Percentiles rank a stretch among this genome's conserved stretches.
phyloP scores from a whole-genome alignment of 1,140 invertebrate genomes.

The Drosophila miranda region DNA sequence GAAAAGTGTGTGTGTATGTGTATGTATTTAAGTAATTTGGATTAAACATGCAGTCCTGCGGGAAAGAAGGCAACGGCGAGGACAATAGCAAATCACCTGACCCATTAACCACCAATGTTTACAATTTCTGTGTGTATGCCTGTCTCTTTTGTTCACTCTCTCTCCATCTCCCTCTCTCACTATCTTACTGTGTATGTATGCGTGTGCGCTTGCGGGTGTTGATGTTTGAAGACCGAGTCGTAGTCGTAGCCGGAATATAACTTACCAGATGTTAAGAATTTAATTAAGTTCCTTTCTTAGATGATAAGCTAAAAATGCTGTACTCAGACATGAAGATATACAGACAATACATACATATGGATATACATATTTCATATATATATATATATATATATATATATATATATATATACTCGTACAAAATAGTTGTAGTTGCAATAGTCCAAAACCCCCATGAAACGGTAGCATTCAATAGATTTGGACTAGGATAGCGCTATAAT shows the following conservation, averaged over 20 bases:
- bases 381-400: background rate
- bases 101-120: conserved; percentile 68
- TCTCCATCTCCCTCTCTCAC: background rate
- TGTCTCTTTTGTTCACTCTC: background rate
- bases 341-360: conserved; percentile 12
- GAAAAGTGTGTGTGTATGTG: conserved; percentile 32
- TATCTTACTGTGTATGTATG: background rate
- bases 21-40: conserved; percentile 77
- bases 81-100: conserved; percentile 78
- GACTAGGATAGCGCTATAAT: too few species aligned
- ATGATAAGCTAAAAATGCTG: conserved; percentile 28
- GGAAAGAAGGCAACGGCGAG: conserved; percentile 50
- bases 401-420: background rate
- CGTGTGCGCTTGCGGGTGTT: conserved; percentile 23
- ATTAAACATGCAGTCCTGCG: conserved; percentile 75
- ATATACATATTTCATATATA: too few species aligned
- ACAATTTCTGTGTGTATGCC: conserved; percentile 23
- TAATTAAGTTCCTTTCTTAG: conserved; percentile 61
- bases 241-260: conserved; percentile 18
- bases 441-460: too few species aligned
- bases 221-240: conserved; percentile 62
- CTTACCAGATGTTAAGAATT: conserved; percentile 68
- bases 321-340: conserved; percentile 1
- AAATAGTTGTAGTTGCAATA: background rate
- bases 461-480: too few species aligned